These are phyloP conservation scores for Apamea epomidion DNA, from an alignment of 2,888 invertebrate species.

Conservation along the genomic window DNA sequence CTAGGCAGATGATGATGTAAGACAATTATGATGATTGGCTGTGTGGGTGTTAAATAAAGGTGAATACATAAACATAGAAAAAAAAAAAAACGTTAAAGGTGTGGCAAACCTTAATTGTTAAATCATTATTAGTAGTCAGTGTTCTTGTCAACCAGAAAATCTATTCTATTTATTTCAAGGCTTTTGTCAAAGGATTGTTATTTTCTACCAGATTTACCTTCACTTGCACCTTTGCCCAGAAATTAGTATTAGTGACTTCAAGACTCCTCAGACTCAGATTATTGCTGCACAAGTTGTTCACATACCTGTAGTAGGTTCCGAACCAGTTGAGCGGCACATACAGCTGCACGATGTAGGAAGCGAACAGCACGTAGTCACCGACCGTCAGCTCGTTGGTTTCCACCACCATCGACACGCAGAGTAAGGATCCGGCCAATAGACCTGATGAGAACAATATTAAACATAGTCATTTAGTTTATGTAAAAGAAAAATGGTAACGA, in stretches of 20 bases:
- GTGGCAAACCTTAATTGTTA: too few relatives aligned
- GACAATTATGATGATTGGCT: not conserved
- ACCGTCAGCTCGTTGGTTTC: slow-evolving; percentile 93
- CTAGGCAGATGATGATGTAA: not conserved
- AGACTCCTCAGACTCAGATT: not conserved
- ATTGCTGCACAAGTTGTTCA: not conserved
- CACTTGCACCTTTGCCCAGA: not conserved
- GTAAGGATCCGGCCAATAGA: slow-evolving; percentile 95
- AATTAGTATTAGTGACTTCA: not conserved
- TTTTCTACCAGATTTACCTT: too few relatives aligned
- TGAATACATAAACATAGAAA: not conserved
- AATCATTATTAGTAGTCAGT: too few relatives aligned
- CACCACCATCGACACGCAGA: slow-evolving; percentile 97
- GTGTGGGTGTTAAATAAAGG: slow-evolving; percentile 4
- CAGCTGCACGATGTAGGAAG: slow-evolving; percentile 97
- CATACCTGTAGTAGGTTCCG: slow-evolving; percentile 98
- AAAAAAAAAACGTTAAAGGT: too few relatives aligned
- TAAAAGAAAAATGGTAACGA: not conserved
- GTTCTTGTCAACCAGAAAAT: too few relatives aligned
- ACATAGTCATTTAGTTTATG: not conserved
- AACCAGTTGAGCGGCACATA: slow-evolving; percentile 99
- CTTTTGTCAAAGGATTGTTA: not conserved
- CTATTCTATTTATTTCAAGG: not conserved
- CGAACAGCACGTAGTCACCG: slow-evolving; percentile 99
- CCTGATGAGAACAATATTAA: slow-evolving; percentile 86